These are phyloP conservation scores for Helogale parvula DNA, from an alignment of 2,113 vertebrate genomes.

Conservation along the genomic window DNA sequence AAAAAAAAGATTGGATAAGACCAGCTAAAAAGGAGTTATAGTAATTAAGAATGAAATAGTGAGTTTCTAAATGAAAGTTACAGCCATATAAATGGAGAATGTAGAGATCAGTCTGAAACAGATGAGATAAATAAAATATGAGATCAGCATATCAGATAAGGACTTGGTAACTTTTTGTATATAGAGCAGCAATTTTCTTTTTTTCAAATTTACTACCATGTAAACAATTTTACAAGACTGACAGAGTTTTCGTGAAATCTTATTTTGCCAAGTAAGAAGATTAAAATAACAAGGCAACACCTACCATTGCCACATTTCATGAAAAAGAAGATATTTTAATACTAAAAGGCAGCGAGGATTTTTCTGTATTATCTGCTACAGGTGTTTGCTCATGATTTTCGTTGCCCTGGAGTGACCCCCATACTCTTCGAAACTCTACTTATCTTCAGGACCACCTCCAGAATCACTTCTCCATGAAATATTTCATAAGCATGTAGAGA, in stretches of 20 bases:
- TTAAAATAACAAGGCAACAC: background rate
- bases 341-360: background rate
- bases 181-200: background rate
- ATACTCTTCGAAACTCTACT: background rate
- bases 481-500: background rate
- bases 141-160: background rate
- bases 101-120: background rate
- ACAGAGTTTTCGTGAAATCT: background rate
- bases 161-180: background rate
- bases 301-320: background rate
- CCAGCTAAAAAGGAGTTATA: background rate
- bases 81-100: background rate
- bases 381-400: background rate
- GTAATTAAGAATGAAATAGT: slow-evolving; percentile 25
- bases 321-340: background rate
- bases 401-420: background rate
- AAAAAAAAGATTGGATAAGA: background rate
- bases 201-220: slow-evolving; percentile 12
- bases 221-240: background rate
- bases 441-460: background rate
- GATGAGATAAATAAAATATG: background rate
- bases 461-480: background rate
- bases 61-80: background rate
- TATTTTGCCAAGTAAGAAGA: background rate
- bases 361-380: background rate